Evolutionary conservation across 2,888 invertebrate genomes (phyloP), one percentile per base, ranked within the genome.

Genomic region (Drosophila mayaguana): DNA sequence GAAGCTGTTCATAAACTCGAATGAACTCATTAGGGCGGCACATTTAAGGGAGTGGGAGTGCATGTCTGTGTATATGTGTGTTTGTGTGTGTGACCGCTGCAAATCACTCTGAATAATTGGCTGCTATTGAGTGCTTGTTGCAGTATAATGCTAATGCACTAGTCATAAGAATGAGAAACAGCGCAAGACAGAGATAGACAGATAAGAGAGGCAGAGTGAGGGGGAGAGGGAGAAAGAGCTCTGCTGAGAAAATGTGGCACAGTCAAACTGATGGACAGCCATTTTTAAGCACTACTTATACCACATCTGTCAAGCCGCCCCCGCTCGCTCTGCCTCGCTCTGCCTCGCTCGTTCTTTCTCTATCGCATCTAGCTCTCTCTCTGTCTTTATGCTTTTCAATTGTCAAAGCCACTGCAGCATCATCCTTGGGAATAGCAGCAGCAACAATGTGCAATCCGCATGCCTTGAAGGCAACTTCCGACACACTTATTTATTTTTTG

Each of bases 391-490:
- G 46, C 59, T 79, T 81, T 79, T 79, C 78, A 79, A 79, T 79
- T 78, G 78, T 79, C 79, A 81, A 78, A 79, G 75, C 81, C 78
- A 81, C 57, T 64, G 67, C 73, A 61, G 63, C 56, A 67, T 55
- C 65, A 66, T 63, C 61, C 68, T 67, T 61, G 54, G 69, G 34
- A 61, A 36, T 55, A 83, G 55, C 42, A 55, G 42, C 42, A 64
- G 43, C 62, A 83, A 81, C 84, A 83, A 81, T 83, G 78, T 74
- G 69, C 67, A 83, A 83, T 81, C 81, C 83, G 80, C 85, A 81
- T 84, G 79, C 73, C 85, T 84, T 81, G 56, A 75, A 77, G 80
- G 84, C 81, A 74, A 81, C 82, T 82, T 84, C 82, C 81, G 81
- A 79, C 85, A 83, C 74, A 83, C 79, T 83, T 83, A 75, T 78